Base-by-base conservation (phyloP, 1,140 invertebrate genomes). In the Plutomurus gul region DNA sequence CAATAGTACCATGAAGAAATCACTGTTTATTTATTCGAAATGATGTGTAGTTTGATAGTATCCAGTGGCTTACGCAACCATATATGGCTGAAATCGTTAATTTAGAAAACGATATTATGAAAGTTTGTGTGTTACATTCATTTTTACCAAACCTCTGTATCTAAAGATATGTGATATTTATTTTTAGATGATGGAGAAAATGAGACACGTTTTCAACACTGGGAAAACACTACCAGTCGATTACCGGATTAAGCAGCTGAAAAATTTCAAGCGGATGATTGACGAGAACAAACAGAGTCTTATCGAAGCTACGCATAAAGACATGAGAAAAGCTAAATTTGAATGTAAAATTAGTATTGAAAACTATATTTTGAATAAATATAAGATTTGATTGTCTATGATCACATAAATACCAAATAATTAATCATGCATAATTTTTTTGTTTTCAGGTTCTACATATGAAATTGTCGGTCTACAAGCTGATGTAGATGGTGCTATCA, bases 221-320 rank as follows among this genome's bases (percentile, higher is more conserved):
- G 82, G 82, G 13, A 70, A 60, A 72, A 82, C 82, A 7, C 43
- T 79, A 8, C 60, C 77, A 2, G 33, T 77, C n/a, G 56, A 60
- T 27, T 83, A 88, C 85, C 84, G 89, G 43, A 78, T 84, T 16
- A 65, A 81, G 11, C 89, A 90, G 79, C 81, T 90, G 8, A 80
- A 85, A 75, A 84, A 82, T 7, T 73, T 90, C 13, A 76, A 86
- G 10, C 84, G 84, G 65, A 83, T 90, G 75, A 47, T 89, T 6
- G 85, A 88, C 10, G 89, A 90, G 60, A 86, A 89, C 78, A 84
- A 86, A 70, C 84, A 87, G 4, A 85, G 82, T 6, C 83, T 90
- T 36, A 78, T 84, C 11, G 82, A 85, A 49, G 88, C 88, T 10
- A 79, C 90, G 5, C 83, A 85, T 18, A 83, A 86, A 77, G 89